A percentile compares a stretch with the other conserved stretches of the same genome.
These are phyloP conservation scores for Ceuthmochares aereus DNA, from an alignment of 2,113 vertebrate species.

Conservation along the genomic window DNA sequence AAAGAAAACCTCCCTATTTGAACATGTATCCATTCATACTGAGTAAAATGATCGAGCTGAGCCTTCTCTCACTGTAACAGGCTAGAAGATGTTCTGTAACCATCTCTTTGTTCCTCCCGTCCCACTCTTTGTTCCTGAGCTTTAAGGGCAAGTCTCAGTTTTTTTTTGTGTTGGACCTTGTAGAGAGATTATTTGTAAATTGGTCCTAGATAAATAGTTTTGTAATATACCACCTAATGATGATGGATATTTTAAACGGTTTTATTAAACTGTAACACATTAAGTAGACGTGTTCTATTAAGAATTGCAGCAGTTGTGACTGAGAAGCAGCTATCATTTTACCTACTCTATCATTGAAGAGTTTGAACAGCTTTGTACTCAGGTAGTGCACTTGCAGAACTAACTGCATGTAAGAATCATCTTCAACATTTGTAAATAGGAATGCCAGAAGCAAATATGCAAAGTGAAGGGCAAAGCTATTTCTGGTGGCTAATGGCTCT, in stretches of 20 bases:
- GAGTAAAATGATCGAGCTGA: too few species aligned
- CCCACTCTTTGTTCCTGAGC: too few species aligned
- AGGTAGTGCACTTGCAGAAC: neutral
- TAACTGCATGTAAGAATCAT: neutral
- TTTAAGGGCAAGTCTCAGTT: too few species aligned
- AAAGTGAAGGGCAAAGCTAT: neutral
- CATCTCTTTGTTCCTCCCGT: too few species aligned
- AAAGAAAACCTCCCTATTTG: too few species aligned
- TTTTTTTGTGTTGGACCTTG: too few species aligned
- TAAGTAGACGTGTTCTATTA: neutral
- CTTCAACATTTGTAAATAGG: neutral
- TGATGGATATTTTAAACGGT: neutral
- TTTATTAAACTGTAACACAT: neutral
- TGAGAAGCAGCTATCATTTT: neutral
- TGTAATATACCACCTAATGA: neutral
- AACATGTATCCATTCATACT: too few species aligned
- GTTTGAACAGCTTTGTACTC: neutral
- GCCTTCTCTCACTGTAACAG: too few species aligned
- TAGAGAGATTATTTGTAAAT: neutral
- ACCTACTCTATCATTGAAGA: neutral
- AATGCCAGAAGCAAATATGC: neutral
- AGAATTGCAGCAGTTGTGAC: neutral
- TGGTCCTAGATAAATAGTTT: neutral
- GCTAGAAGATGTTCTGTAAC: too few species aligned
- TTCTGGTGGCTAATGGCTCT: slow-evolving; percentile 43